phyloP scores from a whole-genome alignment of 2,797 vertebrate genomes.

The Molossus molossus region DNA sequence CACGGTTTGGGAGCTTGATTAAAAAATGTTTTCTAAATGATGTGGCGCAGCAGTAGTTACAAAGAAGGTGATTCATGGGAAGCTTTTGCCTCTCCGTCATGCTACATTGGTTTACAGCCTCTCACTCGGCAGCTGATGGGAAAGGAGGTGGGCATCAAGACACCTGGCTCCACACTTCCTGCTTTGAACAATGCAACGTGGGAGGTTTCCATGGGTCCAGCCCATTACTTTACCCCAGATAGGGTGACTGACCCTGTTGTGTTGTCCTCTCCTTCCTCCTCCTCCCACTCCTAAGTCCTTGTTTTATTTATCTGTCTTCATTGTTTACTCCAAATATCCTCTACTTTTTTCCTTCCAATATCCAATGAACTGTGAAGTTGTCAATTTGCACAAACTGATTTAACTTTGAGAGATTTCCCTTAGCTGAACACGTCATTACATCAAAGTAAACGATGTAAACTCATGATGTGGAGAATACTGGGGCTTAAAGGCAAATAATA shows the following conservation, averaged over 20 bases:
- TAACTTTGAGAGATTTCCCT: not conserved
- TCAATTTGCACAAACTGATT: slow-evolving; percentile 2
- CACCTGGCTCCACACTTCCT: not conserved
- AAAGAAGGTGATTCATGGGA: not conserved
- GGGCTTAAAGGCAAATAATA: not conserved
- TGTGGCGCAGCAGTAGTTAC: not conserved
- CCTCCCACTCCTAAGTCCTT: not conserved
- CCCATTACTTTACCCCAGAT: not conserved
- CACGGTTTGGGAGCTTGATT: not conserved
- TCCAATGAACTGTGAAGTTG: not conserved
- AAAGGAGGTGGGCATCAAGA: not conserved
- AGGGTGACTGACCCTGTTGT: not conserved
- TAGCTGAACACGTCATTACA: not conserved
- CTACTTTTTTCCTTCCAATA: not conserved
- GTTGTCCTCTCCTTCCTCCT: not conserved
- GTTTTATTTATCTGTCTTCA: not conserved
- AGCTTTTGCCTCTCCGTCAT: not conserved
- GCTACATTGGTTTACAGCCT: not conserved
- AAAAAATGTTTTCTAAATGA: not conserved
- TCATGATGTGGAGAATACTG: not conserved
- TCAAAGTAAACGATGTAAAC: not conserved
- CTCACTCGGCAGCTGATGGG: not conserved
- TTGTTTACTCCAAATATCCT: slow-evolving; percentile 15
- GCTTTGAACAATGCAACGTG: not conserved
- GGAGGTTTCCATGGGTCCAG: not conserved